These are phyloP conservation scores for Drosophila putrida DNA, from an alignment of 2,888 invertebrate species.

Conservation along the genomic window DNA sequence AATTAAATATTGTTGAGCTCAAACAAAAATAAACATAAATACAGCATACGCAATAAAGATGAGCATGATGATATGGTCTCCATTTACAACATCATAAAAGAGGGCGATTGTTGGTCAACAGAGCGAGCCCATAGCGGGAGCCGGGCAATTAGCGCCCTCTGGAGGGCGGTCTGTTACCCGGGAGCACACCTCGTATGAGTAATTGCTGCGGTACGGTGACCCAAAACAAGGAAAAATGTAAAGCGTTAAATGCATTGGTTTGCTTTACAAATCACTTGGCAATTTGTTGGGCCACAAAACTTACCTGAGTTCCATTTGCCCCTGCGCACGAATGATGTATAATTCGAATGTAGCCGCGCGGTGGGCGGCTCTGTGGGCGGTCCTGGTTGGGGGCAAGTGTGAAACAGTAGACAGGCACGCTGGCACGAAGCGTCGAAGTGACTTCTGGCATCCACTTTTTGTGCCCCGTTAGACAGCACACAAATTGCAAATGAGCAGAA, in stretches of 20 bases:
- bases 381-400: conserved; percentile 66
- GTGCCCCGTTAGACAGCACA: conserved; percentile 39
- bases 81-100: conserved; percentile 45
- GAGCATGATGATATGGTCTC: conserved; percentile 26
- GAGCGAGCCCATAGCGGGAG: conserved; percentile 28
- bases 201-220: conserved; percentile 50
- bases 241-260: conserved; percentile 57
- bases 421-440: conserved; percentile 76
- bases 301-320: conserved; percentile 53
- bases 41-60: conserved; percentile 46
- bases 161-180: conserved; percentile 42
- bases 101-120: conserved; percentile 35
- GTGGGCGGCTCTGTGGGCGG: conserved; percentile 62
- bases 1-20: conserved; percentile 42
- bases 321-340: conserved; percentile 28
- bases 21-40: conserved; percentile 20
- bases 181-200: conserved; percentile 53
- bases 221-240: conserved; percentile 47
- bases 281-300: conserved; percentile 47
- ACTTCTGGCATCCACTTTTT: conserved; percentile 60
- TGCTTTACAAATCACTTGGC: conserved; percentile 57
- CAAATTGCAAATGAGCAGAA: conserved; percentile 71
- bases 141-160: conserved; percentile 53
- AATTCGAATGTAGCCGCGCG: conserved; percentile 4
- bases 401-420: conserved; percentile 71